Base-by-base conservation (phyloP, 2,888 invertebrate species). In the Drosophila borealis region DNA sequence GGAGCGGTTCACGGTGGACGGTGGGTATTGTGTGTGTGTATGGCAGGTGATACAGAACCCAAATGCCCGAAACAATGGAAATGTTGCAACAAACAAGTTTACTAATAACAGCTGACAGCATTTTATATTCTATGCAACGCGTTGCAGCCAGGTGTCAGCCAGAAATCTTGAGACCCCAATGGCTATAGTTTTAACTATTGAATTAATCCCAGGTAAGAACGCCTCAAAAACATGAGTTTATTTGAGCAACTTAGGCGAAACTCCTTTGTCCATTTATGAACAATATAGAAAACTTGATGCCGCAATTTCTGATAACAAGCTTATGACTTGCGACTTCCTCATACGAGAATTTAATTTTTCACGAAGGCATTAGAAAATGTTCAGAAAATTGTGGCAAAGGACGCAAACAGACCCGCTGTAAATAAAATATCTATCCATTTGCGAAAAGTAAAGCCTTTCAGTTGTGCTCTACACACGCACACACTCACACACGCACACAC, bases 21-120 rank as follows among this genome's bases (percentile, higher is more conserved):
- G 25, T 29, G 29, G 8, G 17, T 17, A 17, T 17, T 17, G 17
- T 17, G n/a, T 51, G 39, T 29, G 29, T 13, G 25, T 36, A 21
- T 33, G 59, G 39, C 46, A 42, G 36, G 19, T 48, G 41, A 36
- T n/a, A 25, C 41, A 54, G n/a, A 29, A 53, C 44, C 37, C 45
- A 46, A 49, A 51, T 46, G 56, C 37, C 33, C 19, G 49, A 21
- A 60, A 74, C 74, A 74, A 74, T 74, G 50, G 64, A 75, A 65
- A 56, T 45, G 60, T 51, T 53, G 64, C 64, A 64, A 25, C 53
- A 53, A 74, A 64, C 60, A 70, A 65, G 70, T 57, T 70, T 57
- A 64, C 60, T 74, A 74, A 74, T 74, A 75, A 61, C 70, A 75
- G 54, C 42, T 64, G 76, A 74, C 74, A 75, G 70, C 73, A 46